Conservation (phyloP, 2,113 vertebrate species). For the Dicrurus megarhynchus region DNA sequence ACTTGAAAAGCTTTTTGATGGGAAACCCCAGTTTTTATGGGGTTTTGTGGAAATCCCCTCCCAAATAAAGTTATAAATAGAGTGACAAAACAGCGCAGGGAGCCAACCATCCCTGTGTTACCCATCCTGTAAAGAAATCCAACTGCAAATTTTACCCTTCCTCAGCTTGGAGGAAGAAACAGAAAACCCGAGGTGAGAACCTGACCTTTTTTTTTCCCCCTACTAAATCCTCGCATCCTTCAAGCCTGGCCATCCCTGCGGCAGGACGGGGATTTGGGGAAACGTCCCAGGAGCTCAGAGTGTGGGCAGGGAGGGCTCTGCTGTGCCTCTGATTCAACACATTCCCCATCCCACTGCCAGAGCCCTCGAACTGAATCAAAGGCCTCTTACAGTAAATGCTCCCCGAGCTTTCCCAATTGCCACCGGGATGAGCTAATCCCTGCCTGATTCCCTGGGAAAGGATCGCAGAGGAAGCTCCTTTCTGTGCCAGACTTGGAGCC, state of each 20-base stretch:
- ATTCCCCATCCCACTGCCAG: not conserved
- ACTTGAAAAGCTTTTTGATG: not conserved
- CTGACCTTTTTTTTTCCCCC: not conserved
- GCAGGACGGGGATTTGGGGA: not conserved
- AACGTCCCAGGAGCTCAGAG: accelerated
- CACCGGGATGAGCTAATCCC: not conserved
- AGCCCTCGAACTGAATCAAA: not conserved
- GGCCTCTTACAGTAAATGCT: not conserved
- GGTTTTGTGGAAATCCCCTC: constrained; percentile 26
- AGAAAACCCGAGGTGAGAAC: not conserved
- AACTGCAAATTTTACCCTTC: not conserved
- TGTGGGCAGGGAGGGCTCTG: not conserved
- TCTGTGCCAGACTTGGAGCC: not conserved
- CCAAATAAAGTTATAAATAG: not conserved
- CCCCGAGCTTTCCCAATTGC: not conserved
- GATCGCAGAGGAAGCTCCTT: not conserved
- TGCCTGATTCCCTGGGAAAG: not conserved
- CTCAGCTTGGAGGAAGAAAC: not conserved
- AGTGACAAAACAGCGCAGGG: not conserved
- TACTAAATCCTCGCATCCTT: not conserved
- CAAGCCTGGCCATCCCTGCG: accelerated
- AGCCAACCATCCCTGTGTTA: not conserved
- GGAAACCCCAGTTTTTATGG: constrained; percentile 23
- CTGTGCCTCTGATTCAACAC: not conserved
- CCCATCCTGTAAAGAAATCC: not conserved